phyloP scores from a whole-genome alignment of 2,113 vertebrate species.

The Tringa solitaria region DNA sequence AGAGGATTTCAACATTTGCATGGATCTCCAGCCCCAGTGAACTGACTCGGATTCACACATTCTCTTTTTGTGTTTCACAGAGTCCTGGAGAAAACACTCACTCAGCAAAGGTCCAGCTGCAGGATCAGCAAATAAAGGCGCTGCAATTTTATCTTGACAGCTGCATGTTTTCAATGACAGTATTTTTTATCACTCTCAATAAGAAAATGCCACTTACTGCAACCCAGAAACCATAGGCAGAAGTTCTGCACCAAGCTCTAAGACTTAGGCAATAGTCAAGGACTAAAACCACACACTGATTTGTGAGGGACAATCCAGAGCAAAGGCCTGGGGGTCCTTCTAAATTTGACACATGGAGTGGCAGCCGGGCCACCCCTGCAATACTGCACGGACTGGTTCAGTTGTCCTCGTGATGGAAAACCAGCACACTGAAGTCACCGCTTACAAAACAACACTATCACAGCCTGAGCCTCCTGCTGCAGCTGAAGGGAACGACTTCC shows the following conservation, averaged over 20 bases:
- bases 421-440: background rate
- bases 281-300: no score
- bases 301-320: background rate
- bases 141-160: background rate
- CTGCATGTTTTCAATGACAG: background rate
- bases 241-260: background rate
- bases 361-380: background rate
- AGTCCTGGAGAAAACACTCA: background rate
- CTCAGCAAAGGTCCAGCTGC: background rate
- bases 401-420: background rate
- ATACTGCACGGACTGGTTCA: background rate
- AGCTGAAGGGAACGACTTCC: constrained; percentile 30
- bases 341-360: accelerated
- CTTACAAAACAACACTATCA: background rate
- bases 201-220: background rate
- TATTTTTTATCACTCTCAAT: background rate
- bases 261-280: background rate
- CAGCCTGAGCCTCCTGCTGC: background rate
- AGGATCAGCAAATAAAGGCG: background rate
- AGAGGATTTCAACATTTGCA: background rate
- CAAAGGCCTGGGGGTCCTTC: background rate
- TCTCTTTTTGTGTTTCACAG: accelerated
- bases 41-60: background rate
- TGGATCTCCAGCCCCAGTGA: background rate
- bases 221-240: accelerated